Base-by-base conservation (phyloP, 1,140 invertebrate genomes). In the Drosophila nigromelanica region DNA sequence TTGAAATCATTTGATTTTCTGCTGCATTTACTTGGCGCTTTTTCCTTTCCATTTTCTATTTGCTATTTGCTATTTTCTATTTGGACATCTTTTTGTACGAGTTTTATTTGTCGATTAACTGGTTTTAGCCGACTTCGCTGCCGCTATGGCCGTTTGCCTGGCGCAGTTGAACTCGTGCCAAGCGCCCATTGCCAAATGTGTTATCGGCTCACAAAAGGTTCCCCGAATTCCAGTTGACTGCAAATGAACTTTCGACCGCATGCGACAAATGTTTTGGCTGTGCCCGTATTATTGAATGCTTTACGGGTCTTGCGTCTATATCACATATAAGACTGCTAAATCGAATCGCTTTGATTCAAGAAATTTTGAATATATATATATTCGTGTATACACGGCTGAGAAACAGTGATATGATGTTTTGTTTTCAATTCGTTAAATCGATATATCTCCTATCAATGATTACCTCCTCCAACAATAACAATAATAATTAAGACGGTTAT, bases 41-140 rank as follows among this genome's bases (percentile, higher is more conserved):
- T 64, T 40, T 14, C 27, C 21, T 42, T 42, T 3, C 24, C 24
- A 59, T 33, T 58, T 50, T 50, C 39, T 27, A 10, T 18, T 21
- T 18, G 54, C 45, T 30, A 33, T 55, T 51, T 64, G 33, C 12
- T 27, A 27, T 27, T 27, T 27, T 5, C 27, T 12, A 48, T 21
- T 59, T 42, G 45, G 37, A 11, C 33, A 55, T 27, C 42, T 27
- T 37, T 43, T 50, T 35, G 21, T 24, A 39, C 37, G 59, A 77
- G 45, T 72, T 64, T 76, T 77, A 75, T 86, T 80, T 86, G 64
- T 70, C 80, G 83, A 87, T 87, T 87, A 87, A 89, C 83, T 75
- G 67, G 66, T 74, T 78, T 67, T 51, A 62, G 70, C 43, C 40
- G 50, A 50, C 42, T 63, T 62, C 55, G 40, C 54, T 56, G 43